Evolutionary conservation across 2,113 vertebrate genomes (phyloP).

Genomic region (Tringa solitaria): DNA sequence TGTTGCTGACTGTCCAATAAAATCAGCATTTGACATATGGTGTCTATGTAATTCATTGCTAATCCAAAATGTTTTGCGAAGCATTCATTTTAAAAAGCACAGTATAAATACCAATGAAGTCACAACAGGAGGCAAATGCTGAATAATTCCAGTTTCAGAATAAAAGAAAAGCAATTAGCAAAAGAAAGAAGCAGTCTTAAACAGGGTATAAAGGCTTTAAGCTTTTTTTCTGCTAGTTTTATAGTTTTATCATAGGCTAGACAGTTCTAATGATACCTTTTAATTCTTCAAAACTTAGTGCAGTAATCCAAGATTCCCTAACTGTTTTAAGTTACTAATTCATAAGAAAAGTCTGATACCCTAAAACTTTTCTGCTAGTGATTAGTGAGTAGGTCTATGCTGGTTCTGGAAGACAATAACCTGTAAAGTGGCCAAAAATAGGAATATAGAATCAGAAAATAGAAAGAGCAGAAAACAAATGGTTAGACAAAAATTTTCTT

Average conservation of each 20-base stretch:
- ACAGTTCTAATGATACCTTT: neutral
- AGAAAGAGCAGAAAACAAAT: neutral
- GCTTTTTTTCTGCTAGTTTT: neutral
- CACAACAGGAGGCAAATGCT: neutral
- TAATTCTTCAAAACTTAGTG: neutral
- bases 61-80: neutral
- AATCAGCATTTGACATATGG: neutral
- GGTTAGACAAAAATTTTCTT: neutral
- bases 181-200: neutral
- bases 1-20: slow-evolving; percentile 15
- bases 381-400: neutral
- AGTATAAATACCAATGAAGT: neutral
- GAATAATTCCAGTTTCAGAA: neutral
- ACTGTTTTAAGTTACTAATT: neutral
- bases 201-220: neutral
- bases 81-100: neutral
- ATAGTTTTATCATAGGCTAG: neutral
- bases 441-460: neutral
- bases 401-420: neutral
- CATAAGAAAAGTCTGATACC: neutral
- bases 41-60: neutral
- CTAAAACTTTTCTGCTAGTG: neutral
- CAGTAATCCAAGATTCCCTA: neutral
- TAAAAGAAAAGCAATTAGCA: neutral
- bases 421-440: neutral